phyloP scores from a whole-genome alignment of 2,888 invertebrate species.

The Callyntrura guangdongensis region DNA sequence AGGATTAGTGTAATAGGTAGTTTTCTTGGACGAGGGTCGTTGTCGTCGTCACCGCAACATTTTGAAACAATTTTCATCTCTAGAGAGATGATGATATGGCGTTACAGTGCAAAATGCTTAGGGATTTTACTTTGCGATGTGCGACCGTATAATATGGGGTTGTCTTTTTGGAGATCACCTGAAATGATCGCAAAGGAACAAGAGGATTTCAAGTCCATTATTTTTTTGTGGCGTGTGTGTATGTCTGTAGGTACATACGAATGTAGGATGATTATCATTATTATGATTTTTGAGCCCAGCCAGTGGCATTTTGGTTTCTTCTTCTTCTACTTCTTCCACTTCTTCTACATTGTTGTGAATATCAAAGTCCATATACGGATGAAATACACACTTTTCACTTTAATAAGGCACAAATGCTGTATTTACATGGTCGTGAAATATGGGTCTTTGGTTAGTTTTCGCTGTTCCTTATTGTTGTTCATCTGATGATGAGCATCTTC shows the following conservation, averaged over 20 bases:
- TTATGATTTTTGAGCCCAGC: constrained; percentile 15
- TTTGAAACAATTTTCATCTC: constrained; percentile 16
- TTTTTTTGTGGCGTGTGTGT: constrained; percentile 30
- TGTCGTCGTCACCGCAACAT: constrained; percentile 43
- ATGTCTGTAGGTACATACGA: no score
- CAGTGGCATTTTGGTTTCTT: constrained; percentile 30
- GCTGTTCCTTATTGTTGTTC: constrained; percentile 27
- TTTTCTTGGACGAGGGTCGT: background rate
- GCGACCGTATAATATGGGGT: background rate
- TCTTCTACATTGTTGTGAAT: background rate
- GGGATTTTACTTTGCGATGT: background rate
- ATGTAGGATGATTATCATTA: constrained; percentile 19
- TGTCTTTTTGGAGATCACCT: constrained; percentile 19
- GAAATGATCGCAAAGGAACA: constrained; percentile 13
- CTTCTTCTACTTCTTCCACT: background rate
- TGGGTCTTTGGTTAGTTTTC: constrained; percentile 41
- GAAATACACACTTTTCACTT: constrained; percentile 58
- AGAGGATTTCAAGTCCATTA: constrained; percentile 12
- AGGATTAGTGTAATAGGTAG: constrained; percentile 23
- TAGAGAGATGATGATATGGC: constrained; percentile 4
- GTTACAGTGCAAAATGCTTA: constrained; percentile 23
- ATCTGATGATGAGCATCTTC: background rate
- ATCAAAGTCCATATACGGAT: constrained; percentile 35
- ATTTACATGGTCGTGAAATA: constrained; percentile 52
- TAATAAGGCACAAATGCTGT: constrained; percentile 27